A percentile compares a stretch with the other conserved stretches of the same genome.
These are phyloP conservation scores for Tenthredo distinguenda DNA, from an alignment of 2,888 invertebrate species.

Conservation along the genomic window DNA sequence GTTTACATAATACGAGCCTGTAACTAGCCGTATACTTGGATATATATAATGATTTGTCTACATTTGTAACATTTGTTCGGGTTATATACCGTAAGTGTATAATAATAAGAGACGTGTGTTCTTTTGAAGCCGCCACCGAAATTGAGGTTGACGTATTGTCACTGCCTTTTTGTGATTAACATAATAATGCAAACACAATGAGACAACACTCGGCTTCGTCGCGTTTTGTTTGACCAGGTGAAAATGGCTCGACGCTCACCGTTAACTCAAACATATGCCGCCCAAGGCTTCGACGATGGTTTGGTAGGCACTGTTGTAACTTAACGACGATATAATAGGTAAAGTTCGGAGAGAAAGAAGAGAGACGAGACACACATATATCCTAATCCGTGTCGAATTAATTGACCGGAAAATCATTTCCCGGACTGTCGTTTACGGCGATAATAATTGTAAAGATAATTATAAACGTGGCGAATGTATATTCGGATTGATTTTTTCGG, in stretches of 20 bases:
- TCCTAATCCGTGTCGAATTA: not conserved
- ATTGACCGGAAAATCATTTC: not conserved
- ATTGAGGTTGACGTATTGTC: conserved; percentile 77
- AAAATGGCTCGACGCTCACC: conserved; percentile 70
- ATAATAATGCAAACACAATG: conserved; percentile 77
- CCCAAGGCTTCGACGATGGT: conserved; percentile 29
- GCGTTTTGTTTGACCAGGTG: conserved; percentile 76
- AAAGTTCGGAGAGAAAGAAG: not conserved
- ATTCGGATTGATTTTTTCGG: conserved; percentile 15
- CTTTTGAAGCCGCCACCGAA: conserved; percentile 75
- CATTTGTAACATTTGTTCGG: conserved; percentile 72
- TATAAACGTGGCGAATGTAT: not conserved
- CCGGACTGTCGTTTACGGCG: not conserved
- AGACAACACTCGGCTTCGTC: conserved; percentile 66
- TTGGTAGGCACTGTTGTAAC: not conserved
- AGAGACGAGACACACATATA: not conserved
- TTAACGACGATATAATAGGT: conserved; percentile 12
- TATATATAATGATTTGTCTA: conserved; percentile 74
- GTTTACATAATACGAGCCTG: not conserved
- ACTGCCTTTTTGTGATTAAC: conserved; percentile 73
- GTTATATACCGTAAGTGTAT: conserved; percentile 59
- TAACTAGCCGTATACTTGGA: not conserved
- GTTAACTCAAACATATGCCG: conserved; percentile 63
- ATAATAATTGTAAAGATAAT: not conserved
- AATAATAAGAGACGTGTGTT: conserved; percentile 59